These are phyloP conservation scores for Notolepis coatsorum DNA, from an alignment of 2,797 vertebrate species.

Conservation along the genomic window DNA sequence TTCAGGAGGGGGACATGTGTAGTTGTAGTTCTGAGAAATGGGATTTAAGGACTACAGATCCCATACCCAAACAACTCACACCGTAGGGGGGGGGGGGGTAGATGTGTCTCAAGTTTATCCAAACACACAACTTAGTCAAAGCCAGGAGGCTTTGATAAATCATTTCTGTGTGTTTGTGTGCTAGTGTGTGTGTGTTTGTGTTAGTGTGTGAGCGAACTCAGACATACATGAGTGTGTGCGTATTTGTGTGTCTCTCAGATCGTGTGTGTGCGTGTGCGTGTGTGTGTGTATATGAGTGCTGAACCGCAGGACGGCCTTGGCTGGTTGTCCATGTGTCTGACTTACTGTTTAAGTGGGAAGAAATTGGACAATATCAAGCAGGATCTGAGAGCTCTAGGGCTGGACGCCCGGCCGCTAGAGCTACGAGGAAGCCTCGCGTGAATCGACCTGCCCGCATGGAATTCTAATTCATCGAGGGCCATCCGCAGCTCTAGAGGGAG, in stretches of 20 bases:
- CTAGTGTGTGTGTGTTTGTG: background rate
- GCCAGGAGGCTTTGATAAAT: background rate
- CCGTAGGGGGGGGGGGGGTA: constrained; percentile 3
- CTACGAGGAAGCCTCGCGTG: no score
- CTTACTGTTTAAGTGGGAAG: background rate
- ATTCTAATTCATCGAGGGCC: no score
- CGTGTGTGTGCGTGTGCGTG: no score
- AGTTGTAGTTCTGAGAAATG: constrained; percentile 46
- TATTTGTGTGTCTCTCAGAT: no score
- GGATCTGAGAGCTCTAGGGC: no score
- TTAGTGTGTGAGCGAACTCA: background rate
- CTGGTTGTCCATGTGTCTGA: background rate
- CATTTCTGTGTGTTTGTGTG: background rate
- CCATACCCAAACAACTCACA: constrained; percentile 31
- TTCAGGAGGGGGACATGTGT: constrained; percentile 17
- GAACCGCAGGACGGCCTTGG: no score
- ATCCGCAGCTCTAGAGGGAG: no score
- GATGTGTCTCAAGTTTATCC: constrained; percentile 12
- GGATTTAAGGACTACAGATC: constrained; percentile 47
- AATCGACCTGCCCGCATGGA: no score
- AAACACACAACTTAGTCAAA: background rate
- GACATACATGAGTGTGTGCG: no score
- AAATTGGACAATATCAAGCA: no score
- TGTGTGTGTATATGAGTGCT: no score
- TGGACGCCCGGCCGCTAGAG: no score